Evolutionary conservation across 2,888 invertebrate genomes (phyloP), one percentile per base, ranked within the genome.

Genomic region (Diogma glabrata): DNA sequence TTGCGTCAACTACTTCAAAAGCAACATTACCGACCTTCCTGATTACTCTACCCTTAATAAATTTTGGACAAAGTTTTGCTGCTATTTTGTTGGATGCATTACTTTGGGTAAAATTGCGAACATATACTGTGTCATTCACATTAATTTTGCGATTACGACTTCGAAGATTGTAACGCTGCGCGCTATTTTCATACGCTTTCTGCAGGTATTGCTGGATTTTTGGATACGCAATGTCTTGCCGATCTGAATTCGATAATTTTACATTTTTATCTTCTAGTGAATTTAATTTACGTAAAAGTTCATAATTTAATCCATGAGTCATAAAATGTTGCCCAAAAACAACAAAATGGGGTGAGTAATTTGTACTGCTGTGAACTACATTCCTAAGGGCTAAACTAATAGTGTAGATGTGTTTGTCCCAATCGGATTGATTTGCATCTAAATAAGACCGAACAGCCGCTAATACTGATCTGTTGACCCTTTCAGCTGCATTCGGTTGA

Each of bases 401-500:
- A n/a, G n/a, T n/a, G n/a, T n/a, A n/a, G n/a, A n/a, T n/a, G 10
- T 33, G 33, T 10, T 33, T 33, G 14, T 33, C 33, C 33, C 33
- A 33, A 14, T 33, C 12, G 12, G 4, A 14, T 12, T 33, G 33
- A 33, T 33, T 33, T 12, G 12, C 33, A 10, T 33, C 6, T 14
- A 33, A 14, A 14, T 36, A 36, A 14, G 36, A 6, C 17, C 36
- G 30, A 33, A 49, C 36, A 17, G 49, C 36, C 2, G 49, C 38
- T 16, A 49, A 17, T 6, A 49, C 1, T 7, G 22, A 12, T 7
- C 55, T n/a, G 28, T 60, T 60, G 4, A 51, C 46, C 4, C 57
- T 49, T 50, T 60, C 60, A 7, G 55, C 54, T 49, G 57, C 57
- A 52, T 60, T 60, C 4, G 36, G 50, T 51, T 60, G 59, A 3